phyloP scores from a whole-genome alignment of 2,113 vertebrate species.

The Oreochromis aureus region DNA sequence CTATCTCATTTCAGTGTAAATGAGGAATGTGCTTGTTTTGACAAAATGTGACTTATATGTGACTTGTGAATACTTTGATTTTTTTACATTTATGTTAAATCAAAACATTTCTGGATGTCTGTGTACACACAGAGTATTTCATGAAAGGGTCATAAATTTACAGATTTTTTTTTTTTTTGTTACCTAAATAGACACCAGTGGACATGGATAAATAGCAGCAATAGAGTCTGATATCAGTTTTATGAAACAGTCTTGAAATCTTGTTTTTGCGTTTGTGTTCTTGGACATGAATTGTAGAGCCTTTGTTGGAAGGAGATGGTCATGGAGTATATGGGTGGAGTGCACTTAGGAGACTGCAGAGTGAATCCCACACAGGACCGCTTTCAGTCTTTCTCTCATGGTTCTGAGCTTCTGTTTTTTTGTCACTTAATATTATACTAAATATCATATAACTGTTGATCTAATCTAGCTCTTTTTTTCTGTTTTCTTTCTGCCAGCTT shows the following conservation, averaged over 20 bases:
- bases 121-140: background rate
- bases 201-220: background rate
- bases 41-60: background rate
- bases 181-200: background rate
- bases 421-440: background rate
- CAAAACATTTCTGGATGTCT: background rate
- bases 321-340: background rate
- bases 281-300: background rate
- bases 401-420: background rate
- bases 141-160: background rate
- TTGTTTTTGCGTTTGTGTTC: background rate
- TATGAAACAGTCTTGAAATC: background rate
- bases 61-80: background rate
- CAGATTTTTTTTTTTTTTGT: accelerated
- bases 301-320: background rate
- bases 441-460: background rate
- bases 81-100: background rate
- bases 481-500: background rate
- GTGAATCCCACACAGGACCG: background rate
- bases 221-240: background rate
- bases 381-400: background rate
- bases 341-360: background rate
- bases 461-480: background rate
- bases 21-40: background rate
- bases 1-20: accelerated